These are phyloP conservation scores for Mallotus villosus DNA, from an alignment of 2,797 vertebrate genomes.

Conservation along the genomic window DNA sequence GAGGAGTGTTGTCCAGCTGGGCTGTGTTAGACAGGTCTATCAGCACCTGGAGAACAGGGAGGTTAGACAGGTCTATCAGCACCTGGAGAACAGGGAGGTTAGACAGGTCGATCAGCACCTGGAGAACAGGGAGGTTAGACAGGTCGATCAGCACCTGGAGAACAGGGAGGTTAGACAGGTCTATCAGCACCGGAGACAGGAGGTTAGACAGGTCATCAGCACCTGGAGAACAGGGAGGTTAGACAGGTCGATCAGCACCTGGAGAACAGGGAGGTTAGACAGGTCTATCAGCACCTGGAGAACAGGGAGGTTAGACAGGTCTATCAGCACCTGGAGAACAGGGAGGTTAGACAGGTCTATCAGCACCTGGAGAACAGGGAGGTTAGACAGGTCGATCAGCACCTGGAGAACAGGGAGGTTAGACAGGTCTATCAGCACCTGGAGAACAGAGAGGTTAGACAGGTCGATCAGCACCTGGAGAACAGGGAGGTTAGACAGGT, in stretches of 20 bases:
- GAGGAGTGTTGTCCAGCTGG: slow-evolving; percentile 92
- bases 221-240: slow-evolving; percentile 93
- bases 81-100: slow-evolving; percentile 93
- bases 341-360: slow-evolving; percentile 95
- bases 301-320: slow-evolving; percentile 92
- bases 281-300: slow-evolving; percentile 94
- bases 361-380: slow-evolving; percentile 90
- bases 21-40: slow-evolving; percentile 91
- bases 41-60: slow-evolving; percentile 79
- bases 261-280: slow-evolving; percentile 83
- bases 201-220: slow-evolving; percentile 91
- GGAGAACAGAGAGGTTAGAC: slow-evolving; percentile 83
- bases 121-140: slow-evolving; percentile 83
- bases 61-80: slow-evolving; percentile 92
- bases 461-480: slow-evolving; percentile 94
- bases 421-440: slow-evolving; percentile 96
- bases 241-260: slow-evolving; percentile 96
- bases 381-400: slow-evolving; percentile 92
- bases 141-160: slow-evolving; percentile 94
- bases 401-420: slow-evolving; percentile 93
- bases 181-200: slow-evolving; percentile 97
- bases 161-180: slow-evolving; percentile 92
- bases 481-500: slow-evolving; percentile 92
- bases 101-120: slow-evolving; percentile 96
- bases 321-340: slow-evolving; percentile 93